Evolutionary conservation across 2,797 vertebrate species (phyloP).

Genomic region (Tadarida brasiliensis): DNA sequence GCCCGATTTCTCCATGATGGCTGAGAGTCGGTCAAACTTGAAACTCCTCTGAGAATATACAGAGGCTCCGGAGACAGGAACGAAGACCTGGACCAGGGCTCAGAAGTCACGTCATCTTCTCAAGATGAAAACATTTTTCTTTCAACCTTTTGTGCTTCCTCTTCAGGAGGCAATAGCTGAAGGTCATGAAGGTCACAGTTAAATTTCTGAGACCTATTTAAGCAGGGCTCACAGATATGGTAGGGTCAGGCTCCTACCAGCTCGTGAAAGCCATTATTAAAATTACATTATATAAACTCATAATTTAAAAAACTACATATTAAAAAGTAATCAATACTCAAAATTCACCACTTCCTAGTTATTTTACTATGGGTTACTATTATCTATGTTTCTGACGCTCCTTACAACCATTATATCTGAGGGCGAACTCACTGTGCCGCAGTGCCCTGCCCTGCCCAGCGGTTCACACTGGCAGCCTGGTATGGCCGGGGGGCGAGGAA

Average conservation of each 20-base stretch:
- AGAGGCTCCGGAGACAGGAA: neutral
- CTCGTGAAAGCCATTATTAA: neutral
- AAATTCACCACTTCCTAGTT: neutral
- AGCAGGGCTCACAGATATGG: neutral
- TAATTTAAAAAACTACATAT: neutral
- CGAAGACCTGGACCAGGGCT: neutral
- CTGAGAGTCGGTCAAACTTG: neutral
- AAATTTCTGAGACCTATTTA: neutral
- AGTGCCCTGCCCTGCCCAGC: too few species aligned
- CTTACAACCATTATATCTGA: fast-evolving
- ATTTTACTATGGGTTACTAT: neutral
- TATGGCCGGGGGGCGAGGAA: neutral
- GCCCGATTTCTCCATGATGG: neutral
- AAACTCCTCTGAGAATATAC: neutral
- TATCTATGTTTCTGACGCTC: neutral
- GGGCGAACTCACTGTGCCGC: fast-evolving
- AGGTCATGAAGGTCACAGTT: neutral
- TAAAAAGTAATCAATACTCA: neutral
- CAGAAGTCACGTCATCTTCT: neutral
- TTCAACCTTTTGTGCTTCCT: neutral
- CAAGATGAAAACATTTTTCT: neutral
- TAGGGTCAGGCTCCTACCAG: neutral
- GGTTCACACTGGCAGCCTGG: too few species aligned
- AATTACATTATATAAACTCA: neutral
- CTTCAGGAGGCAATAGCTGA: neutral